Percentiles rank a stretch among this genome's conserved stretches.
Conservation (phyloP, 37 sponge, comb jelly and placozoan genomes). For the Theonella swinhoei region DNA sequence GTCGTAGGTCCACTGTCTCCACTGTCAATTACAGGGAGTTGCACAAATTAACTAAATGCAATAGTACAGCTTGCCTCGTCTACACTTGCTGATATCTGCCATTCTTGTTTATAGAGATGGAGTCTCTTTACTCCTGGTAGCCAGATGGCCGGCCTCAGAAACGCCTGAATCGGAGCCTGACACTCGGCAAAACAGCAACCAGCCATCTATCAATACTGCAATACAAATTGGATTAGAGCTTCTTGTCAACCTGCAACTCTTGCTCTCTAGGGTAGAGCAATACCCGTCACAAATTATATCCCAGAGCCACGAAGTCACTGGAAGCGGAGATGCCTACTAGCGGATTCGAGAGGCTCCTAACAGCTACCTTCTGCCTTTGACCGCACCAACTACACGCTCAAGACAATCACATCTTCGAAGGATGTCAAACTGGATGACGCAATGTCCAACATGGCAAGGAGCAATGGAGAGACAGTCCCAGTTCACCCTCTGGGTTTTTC, state of each 20-base stretch:
- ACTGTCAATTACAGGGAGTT: too few relatives aligned
- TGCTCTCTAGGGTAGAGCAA: too few relatives aligned
- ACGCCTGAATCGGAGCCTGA: slow-evolving; percentile 78
- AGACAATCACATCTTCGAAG: slow-evolving; percentile 18
- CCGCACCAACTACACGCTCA: slow-evolving; percentile 49
- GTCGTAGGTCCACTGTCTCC: too few relatives aligned
- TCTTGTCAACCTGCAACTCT: too few relatives aligned
- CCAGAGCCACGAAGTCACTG: slow-evolving; percentile 74
- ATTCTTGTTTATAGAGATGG: slow-evolving; percentile 60
- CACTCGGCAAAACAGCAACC: slow-evolving; percentile 39
- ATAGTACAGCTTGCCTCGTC: not conserved
- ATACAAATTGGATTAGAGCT: too few relatives aligned
- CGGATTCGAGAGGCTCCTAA: slow-evolving; percentile 62
- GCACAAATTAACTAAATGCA: too few relatives aligned
- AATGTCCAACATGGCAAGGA: slow-evolving; percentile 64
- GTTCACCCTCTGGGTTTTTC: slow-evolving; percentile 42
- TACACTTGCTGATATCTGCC: slow-evolving; percentile 30
- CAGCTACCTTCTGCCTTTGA: slow-evolving; percentile 67
- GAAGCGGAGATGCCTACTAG: slow-evolving; percentile 31
- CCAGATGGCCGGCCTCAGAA: slow-evolving; percentile 74
- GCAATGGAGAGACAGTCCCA: slow-evolving; percentile 49
- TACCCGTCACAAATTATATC: too few relatives aligned
- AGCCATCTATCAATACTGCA: not conserved
- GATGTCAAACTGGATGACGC: slow-evolving; percentile 43
- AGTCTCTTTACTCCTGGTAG: slow-evolving; percentile 65